Percentiles rank a stretch among this genome's conserved stretches.
Evolutionary conservation across 2,113 vertebrate genomes (phyloP).

Genomic region (Eurystomus gularis): DNA sequence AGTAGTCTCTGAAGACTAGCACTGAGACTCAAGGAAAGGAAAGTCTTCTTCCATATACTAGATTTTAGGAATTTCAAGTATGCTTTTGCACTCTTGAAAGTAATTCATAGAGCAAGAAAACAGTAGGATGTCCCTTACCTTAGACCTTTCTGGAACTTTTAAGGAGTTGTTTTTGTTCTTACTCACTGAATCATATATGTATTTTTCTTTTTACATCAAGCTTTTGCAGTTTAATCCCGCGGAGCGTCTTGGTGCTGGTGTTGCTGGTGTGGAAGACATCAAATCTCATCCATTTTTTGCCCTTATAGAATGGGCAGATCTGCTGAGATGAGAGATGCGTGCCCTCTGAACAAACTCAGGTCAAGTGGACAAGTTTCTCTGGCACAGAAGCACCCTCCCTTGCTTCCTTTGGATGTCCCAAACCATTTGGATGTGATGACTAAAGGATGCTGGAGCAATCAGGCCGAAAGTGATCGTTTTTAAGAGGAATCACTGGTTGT

Average conservation of each 20-base stretch:
- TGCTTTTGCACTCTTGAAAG: conserved; percentile 55
- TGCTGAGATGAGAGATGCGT: conserved; percentile 57
- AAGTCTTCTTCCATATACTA: conserved; percentile 52
- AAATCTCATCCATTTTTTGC: conserved; percentile 96
- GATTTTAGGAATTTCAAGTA: conserved; percentile 57
- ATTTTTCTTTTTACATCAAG: conserved; percentile 71
- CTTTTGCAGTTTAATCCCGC: conserved; percentile 94
- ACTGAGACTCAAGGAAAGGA: conserved; percentile 49
- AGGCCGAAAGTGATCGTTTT: background rate
- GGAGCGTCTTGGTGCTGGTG: conserved; percentile 92
- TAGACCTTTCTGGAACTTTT: conserved; percentile 63
- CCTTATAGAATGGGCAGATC: conserved; percentile 84
- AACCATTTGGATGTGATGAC: background rate
- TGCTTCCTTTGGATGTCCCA: background rate
- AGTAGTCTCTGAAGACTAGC: conserved; percentile 60
- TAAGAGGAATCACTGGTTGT: background rate
- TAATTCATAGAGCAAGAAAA: conserved; percentile 45
- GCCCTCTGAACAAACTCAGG: conserved; percentile 19
- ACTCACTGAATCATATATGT: conserved; percentile 39
- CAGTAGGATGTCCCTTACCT: conserved; percentile 61
- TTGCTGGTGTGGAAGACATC: conserved; percentile 92
- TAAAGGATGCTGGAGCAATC: background rate
- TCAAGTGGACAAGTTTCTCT: background rate
- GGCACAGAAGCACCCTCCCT: conserved; percentile 5
- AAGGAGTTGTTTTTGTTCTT: conserved; percentile 57